These are phyloP conservation scores for Myotis lucifugus DNA, from an alignment of 2,113 vertebrate genomes.

Conservation along the genomic window DNA sequence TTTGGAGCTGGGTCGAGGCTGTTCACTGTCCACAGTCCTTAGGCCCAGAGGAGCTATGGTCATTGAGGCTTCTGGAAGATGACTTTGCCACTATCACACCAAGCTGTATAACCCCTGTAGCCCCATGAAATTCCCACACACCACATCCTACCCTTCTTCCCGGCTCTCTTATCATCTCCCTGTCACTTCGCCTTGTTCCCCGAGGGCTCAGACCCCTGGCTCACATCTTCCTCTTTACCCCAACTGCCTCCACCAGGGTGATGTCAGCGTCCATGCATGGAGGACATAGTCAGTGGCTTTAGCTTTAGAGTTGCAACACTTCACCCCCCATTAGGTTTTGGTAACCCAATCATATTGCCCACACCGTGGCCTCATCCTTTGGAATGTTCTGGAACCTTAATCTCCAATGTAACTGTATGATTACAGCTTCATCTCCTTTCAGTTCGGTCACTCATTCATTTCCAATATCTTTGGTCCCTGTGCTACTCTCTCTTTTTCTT, in stretches of 20 bases:
- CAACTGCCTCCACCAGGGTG: background rate
- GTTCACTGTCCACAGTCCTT: background rate
- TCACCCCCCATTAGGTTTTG: background rate
- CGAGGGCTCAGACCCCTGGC: background rate
- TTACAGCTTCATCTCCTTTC: background rate
- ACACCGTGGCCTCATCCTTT: background rate
- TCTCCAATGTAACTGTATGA: background rate
- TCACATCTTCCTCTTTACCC: background rate
- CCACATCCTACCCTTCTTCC: background rate
- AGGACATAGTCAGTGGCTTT: background rate
- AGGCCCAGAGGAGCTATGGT: background rate
- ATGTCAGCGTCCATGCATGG: background rate
- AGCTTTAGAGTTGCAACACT: background rate
- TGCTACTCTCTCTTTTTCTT: background rate
- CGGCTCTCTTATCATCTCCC: background rate
- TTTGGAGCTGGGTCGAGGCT: background rate
- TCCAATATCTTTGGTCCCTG: background rate
- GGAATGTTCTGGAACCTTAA: background rate
- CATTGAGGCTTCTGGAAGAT: background rate
- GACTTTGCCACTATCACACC: background rate
- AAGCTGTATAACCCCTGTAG: background rate
- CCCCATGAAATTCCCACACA: background rate
- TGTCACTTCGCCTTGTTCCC: background rate
- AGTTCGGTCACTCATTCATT: background rate
- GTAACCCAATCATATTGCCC: fast-evolving